Evolutionary conservation across 2,797 vertebrate genomes (phyloP).

Genomic region (Danio choprae): DNA sequence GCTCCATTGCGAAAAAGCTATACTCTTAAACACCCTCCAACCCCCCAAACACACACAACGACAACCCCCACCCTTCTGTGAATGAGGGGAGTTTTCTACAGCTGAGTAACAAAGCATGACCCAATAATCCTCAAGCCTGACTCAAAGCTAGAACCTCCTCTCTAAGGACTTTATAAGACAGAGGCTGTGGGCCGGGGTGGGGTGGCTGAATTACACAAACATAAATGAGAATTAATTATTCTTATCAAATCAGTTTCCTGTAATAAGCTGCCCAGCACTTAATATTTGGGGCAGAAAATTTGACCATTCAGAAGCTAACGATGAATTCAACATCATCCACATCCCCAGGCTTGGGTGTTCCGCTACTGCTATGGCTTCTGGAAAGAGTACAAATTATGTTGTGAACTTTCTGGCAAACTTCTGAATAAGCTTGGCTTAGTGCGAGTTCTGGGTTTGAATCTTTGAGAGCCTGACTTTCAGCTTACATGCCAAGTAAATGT

Average conservation of each 20-base stretch:
- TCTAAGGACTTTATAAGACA: constrained; percentile 79
- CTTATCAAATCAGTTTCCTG: constrained; percentile 70
- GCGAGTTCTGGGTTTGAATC: constrained; percentile 12
- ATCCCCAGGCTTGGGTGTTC: not conserved
- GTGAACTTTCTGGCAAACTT: constrained; percentile 19
- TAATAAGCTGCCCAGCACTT: not conserved
- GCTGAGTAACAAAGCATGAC: constrained; percentile 86
- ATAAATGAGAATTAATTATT: constrained; percentile 78
- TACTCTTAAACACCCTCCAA: constrained; percentile 48
- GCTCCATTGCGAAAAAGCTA: constrained; percentile 42
- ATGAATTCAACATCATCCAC: constrained; percentile 11
- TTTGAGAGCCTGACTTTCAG: not conserved
- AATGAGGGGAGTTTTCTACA: constrained; percentile 80
- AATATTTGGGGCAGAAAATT: constrained; percentile 35
- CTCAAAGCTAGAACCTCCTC: constrained; percentile 77
- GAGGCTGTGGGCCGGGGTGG: constrained; percentile 47
- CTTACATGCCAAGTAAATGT: not conserved
- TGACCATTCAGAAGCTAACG: not conserved
- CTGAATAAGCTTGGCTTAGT: not conserved
- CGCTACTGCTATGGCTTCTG: not conserved
- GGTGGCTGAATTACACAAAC: constrained; percentile 64
- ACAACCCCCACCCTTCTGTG: constrained; percentile 63
- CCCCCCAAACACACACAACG: constrained; percentile 49
- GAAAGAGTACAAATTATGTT: constrained; percentile 20
- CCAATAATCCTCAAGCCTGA: constrained; percentile 84